phyloP scores from a whole-genome alignment of 2,113 vertebrate species.

The Callorhinus ursinus region DNA sequence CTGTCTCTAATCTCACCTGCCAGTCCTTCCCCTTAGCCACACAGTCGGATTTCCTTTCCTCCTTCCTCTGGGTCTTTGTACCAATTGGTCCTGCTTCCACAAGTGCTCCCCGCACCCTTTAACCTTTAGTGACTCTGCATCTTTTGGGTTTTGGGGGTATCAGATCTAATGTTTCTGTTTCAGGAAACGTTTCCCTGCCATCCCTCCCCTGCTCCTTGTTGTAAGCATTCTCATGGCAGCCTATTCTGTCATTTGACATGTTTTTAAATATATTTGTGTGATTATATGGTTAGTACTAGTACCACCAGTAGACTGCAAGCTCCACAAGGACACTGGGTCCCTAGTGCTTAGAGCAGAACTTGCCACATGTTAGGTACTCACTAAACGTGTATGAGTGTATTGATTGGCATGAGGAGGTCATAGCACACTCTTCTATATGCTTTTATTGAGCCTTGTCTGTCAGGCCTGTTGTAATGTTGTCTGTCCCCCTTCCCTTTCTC shows the following conservation, averaged over 20 bases:
- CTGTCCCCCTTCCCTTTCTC: background rate
- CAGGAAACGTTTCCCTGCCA: background rate
- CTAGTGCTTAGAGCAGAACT: background rate
- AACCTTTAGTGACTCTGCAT: background rate
- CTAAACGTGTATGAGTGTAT: background rate
- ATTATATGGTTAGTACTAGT: background rate
- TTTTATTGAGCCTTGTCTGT: background rate
- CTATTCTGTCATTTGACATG: background rate
- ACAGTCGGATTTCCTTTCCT: background rate
- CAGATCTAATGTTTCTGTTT: background rate
- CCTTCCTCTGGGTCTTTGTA: background rate
- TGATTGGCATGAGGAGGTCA: background rate
- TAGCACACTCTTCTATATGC: background rate
- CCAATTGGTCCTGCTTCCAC: background rate
- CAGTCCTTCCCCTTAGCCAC: too few relatives aligned
- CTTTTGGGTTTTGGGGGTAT: background rate
- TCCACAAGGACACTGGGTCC: background rate
- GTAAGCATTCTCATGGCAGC: background rate
- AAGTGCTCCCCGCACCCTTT: background rate
- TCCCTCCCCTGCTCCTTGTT: too few relatives aligned
- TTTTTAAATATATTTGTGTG: background rate
- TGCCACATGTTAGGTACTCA: background rate
- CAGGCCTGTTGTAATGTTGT: background rate
- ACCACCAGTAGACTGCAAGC: background rate
- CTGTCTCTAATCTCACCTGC: background rate